Conservation (phyloP, 2,888 invertebrate species). For the Melinaea menophilus region DNA sequence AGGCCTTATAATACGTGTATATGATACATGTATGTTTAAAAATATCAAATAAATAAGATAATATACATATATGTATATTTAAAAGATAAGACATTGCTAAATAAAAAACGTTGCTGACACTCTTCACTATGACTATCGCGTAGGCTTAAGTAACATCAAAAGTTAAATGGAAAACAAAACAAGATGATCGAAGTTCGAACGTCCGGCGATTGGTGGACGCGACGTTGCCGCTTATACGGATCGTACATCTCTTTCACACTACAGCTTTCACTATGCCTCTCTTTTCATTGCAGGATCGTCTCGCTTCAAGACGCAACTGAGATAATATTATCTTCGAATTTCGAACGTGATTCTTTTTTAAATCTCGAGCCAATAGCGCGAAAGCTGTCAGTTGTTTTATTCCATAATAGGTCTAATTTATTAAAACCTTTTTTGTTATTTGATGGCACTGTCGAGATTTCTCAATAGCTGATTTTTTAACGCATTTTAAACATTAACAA, state of each 20-base stretch:
- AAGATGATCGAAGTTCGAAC: conserved; percentile 56
- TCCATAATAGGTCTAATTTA: conserved; percentile 22
- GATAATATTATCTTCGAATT: conserved; percentile 73
- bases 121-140: too few species aligned
- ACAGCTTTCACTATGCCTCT: conserved; percentile 36
- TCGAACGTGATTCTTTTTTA: conserved; percentile 63
- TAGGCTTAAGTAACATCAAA: conserved; percentile 37
- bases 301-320: conserved; percentile 75
- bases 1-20: too few species aligned
- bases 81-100: too few species aligned
- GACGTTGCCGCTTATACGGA: conserved; percentile 68
- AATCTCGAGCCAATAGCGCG: conserved; percentile 49
- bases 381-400: conserved; percentile 38
- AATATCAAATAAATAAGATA: too few species aligned
- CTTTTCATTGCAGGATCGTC: conserved; percentile 68
- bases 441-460: neutral
- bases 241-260: conserved; percentile 43
- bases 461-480: too few species aligned
- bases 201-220: conserved; percentile 72
- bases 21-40: too few species aligned
- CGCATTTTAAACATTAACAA: too few species aligned
- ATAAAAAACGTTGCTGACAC: too few species aligned
- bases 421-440: conserved; percentile 5
- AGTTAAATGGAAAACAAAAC: conserved; percentile 58
- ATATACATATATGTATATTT: too few species aligned